These are phyloP conservation scores for Struthio camelus DNA, from an alignment of 2,113 vertebrate genomes.

Conservation along the genomic window DNA sequence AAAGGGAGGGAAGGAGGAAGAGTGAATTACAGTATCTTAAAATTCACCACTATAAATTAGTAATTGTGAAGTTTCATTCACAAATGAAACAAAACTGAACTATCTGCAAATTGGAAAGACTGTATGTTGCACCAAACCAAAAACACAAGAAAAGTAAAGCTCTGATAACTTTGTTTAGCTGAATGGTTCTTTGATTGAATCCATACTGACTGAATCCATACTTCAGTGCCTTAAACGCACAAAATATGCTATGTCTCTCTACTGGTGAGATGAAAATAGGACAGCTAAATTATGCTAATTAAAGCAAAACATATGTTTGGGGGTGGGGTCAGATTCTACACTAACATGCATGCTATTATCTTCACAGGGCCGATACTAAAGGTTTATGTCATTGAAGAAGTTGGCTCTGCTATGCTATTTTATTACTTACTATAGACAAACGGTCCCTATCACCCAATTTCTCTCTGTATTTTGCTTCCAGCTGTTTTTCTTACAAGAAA, in stretches of 20 bases:
- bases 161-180: neutral
- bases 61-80: neutral
- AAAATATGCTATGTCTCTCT: neutral
- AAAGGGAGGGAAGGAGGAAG: neutral
- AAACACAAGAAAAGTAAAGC: neutral
- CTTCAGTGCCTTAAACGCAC: neutral
- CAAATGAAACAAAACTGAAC: neutral
- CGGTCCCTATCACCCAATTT: neutral
- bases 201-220: neutral
- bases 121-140: neutral
- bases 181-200: neutral
- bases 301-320: neutral
- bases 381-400: neutral
- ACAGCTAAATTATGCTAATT: neutral
- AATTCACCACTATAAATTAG: neutral
- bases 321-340: neutral
- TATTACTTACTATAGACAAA: neutral
- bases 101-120: neutral
- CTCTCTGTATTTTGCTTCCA: neutral
- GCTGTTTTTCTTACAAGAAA: neutral
- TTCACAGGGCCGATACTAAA: neutral
- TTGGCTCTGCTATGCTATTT: neutral
- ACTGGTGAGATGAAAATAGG: neutral
- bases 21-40: neutral
- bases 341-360: neutral